These are phyloP conservation scores for Archips crataeganus DNA, from an alignment of 2,888 invertebrate species.

Conservation along the genomic window DNA sequence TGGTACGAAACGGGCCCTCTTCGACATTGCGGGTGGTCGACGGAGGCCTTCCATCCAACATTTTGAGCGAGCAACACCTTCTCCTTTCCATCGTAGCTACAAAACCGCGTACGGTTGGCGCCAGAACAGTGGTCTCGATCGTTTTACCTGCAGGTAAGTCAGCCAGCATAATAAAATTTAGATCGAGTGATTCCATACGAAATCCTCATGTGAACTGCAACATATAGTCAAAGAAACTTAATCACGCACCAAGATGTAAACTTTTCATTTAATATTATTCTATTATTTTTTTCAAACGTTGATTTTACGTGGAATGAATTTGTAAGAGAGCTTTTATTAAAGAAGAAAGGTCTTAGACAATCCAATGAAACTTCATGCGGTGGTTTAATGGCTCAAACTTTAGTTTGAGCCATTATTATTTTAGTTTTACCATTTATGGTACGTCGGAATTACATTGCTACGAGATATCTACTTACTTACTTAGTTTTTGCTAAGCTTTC, in stretches of 20 bases:
- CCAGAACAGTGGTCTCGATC: constrained; percentile 63
- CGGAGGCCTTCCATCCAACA: constrained; percentile 57
- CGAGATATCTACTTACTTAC: too few species aligned
- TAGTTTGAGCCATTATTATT: too few species aligned
- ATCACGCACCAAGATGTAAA: too few species aligned
- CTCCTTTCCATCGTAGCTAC: constrained; percentile 59
- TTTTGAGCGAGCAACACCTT: constrained; percentile 55
- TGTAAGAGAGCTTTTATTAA: not conserved
- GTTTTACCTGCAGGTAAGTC: constrained; percentile 55
- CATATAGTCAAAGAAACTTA: not conserved
- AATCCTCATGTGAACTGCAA: not conserved
- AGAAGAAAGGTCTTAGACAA: not conserved
- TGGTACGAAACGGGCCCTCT: constrained; percentile 23
- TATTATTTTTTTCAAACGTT: not conserved
- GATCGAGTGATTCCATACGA: not conserved
- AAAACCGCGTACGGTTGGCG: constrained; percentile 68
- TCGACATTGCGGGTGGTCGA: constrained; percentile 14
- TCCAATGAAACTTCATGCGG: too few species aligned
- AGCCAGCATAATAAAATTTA: not conserved
- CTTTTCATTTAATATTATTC: too few species aligned
- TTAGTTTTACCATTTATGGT: too few species aligned
- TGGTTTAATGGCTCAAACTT: too few species aligned
- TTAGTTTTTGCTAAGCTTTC: not conserved
- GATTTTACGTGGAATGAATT: not conserved
- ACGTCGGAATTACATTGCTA: too few species aligned